Conservation (phyloP, 2,888 invertebrate species). For the Caenorhabditis becei region DNA sequence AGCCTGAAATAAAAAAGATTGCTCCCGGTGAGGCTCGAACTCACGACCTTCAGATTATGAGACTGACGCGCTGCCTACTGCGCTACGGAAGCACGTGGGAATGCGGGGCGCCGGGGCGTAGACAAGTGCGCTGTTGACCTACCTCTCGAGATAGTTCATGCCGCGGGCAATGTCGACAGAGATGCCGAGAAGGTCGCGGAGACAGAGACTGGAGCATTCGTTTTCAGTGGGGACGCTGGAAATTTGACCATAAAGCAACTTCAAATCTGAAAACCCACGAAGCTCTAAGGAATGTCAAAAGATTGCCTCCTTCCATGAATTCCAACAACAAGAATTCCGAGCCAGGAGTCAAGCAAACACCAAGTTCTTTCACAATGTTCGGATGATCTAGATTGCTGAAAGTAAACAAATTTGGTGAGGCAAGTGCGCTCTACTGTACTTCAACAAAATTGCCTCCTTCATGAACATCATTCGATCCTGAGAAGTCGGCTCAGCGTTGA, state of each 20-base stretch:
- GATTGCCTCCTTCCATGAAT: constrained; percentile 97
- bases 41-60: constrained; percentile 95
- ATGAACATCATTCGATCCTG: constrained; percentile 92
- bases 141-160: constrained; percentile 94
- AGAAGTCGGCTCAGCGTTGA: constrained; percentile 8
- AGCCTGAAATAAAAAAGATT: constrained; percentile 64
- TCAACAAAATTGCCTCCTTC: constrained; percentile 97
- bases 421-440: constrained; percentile 70
- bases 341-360: constrained; percentile 90
- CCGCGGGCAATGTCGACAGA: constrained; percentile 96
- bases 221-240: constrained; percentile 60
- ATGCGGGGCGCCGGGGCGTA: not conserved
- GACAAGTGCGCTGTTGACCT: constrained; percentile 85
- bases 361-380: constrained; percentile 93
- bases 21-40: constrained; percentile 90
- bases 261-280: constrained; percentile 66
- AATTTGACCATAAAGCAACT: not conserved
- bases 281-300: constrained; percentile 91
- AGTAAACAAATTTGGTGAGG: constrained; percentile 1
- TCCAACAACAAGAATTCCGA: constrained; percentile 94
- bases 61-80: constrained; percentile 93
- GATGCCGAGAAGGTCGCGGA: constrained; percentile 92
- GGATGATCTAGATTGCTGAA: constrained; percentile 93
- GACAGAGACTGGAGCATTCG: constrained; percentile 84
- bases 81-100: constrained; percentile 84